Percentiles rank a stretch among this genome's conserved stretches.
These are phyloP conservation scores for Parasteatoda lunata DNA, from an alignment of 2,888 invertebrate genomes.

Conservation along the genomic window DNA sequence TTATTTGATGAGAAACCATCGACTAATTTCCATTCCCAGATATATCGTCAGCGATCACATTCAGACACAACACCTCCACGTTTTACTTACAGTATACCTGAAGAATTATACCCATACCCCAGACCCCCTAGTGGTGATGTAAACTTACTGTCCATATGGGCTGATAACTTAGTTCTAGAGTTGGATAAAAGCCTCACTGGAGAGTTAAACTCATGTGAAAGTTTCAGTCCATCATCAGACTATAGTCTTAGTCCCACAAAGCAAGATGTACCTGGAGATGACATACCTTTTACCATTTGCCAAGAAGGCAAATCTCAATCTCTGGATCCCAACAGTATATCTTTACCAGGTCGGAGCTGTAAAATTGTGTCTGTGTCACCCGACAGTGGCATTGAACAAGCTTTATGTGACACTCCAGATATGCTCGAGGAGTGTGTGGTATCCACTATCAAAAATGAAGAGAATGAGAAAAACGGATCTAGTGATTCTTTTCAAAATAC, in stretches of 20 bases:
- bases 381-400: slow-evolving; percentile 62
- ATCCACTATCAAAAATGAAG: neutral
- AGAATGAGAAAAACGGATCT: neutral
- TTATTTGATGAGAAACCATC: neutral
- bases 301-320: neutral
- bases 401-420: slow-evolving; percentile 28
- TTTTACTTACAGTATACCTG: neutral
- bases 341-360: neutral
- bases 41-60: slow-evolving; percentile 47
- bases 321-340: neutral
- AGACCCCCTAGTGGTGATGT: slow-evolving; percentile 62
- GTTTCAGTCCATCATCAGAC: slow-evolving; percentile 53
- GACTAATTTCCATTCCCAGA: neutral
- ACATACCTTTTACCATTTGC: neutral
- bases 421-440: slow-evolving; percentile 15
- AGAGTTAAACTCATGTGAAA: slow-evolving; percentile 28
- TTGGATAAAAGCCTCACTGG: slow-evolving; percentile 49
- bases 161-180: slow-evolving; percentile 57
- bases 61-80: slow-evolving; percentile 41
- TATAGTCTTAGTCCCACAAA: slow-evolving; percentile 53
- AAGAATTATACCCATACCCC: slow-evolving; percentile 29
- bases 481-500: slow-evolving; percentile 15
- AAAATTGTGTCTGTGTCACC: slow-evolving; percentile 44
- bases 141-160: slow-evolving; percentile 57
- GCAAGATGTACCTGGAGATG: slow-evolving; percentile 18